phyloP scores from a whole-genome alignment of 2,797 vertebrate species.

The Heliangelus exortis region DNA sequence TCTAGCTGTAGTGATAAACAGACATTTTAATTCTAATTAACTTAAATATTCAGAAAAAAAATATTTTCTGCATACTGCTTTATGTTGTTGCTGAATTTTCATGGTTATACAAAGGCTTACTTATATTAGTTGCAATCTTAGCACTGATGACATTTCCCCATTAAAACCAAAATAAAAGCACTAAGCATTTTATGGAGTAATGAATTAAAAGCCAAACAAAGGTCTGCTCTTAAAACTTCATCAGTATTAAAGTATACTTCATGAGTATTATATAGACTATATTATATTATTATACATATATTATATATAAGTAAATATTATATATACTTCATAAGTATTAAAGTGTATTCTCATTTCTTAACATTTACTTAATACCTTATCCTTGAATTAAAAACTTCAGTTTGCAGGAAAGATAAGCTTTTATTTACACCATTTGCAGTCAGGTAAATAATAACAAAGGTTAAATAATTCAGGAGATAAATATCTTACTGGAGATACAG shows the following conservation, averaged over 20 bases:
- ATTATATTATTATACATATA: too few species aligned
- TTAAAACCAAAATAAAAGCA: neutral
- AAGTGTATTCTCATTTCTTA: neutral
- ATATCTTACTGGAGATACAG: neutral
- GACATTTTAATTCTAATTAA: constrained; percentile 7
- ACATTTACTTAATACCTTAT: neutral
- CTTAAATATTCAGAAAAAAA: neutral
- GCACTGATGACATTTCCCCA: neutral
- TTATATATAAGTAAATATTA: too few species aligned
- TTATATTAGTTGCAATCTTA: neutral
- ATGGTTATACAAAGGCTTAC: neutral
- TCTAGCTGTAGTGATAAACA: neutral
- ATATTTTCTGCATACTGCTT: neutral
- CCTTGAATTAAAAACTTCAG: neutral
- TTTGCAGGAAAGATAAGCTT: neutral
- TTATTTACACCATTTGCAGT: neutral
- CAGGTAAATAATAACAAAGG: neutral
- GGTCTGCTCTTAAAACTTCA: neutral
- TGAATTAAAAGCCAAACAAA: neutral
- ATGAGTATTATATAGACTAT: too few species aligned
- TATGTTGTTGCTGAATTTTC: neutral
- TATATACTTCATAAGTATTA: too few species aligned
- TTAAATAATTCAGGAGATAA: neutral
- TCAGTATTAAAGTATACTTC: neutral
- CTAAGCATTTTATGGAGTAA: neutral